phyloP scores from a whole-genome alignment of 1,140 invertebrate genomes.

The Bombus difficillimus region DNA sequence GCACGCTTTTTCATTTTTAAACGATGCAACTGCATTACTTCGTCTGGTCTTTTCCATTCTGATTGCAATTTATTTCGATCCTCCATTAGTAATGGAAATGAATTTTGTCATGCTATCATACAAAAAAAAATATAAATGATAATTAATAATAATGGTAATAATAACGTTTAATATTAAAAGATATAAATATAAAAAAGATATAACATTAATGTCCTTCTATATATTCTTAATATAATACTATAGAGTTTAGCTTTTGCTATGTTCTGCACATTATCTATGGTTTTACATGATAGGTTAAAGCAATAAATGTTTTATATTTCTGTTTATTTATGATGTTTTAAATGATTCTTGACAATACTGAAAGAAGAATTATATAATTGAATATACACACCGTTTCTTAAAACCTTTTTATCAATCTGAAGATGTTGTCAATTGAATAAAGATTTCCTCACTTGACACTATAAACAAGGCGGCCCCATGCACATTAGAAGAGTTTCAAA shows the following conservation, averaged over 20 bases:
- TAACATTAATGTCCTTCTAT: neutral
- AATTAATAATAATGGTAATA: neutral
- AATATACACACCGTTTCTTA: slow-evolving; percentile 18
- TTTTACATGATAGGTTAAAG: slow-evolving; percentile 3
- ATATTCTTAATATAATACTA: neutral
- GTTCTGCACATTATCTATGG: no score
- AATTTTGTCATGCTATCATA: slow-evolving; percentile 43
- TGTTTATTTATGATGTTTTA: neutral
- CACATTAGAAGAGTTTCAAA: neutral
- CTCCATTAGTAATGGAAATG: slow-evolving; percentile 70
- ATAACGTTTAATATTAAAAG: neutral
- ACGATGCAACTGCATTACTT: slow-evolving; percentile 88
- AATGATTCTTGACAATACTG: neutral
- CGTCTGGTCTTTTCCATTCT: slow-evolving; percentile 85
- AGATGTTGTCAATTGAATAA: slow-evolving; percentile 17
- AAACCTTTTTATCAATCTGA: neutral
- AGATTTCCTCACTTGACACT: neutral
- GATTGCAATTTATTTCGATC: slow-evolving; percentile 63
- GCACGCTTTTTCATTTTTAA: slow-evolving; percentile 88
- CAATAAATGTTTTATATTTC: neutral
- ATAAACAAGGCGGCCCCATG: neutral
- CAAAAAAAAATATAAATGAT: slow-evolving; percentile 2
- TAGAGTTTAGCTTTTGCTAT: neutral
- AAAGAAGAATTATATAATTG: neutral
- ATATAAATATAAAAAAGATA: neutral